Base-by-base conservation (phyloP, 2,888 invertebrate genomes). In the Synergus gifuensis region DNA sequence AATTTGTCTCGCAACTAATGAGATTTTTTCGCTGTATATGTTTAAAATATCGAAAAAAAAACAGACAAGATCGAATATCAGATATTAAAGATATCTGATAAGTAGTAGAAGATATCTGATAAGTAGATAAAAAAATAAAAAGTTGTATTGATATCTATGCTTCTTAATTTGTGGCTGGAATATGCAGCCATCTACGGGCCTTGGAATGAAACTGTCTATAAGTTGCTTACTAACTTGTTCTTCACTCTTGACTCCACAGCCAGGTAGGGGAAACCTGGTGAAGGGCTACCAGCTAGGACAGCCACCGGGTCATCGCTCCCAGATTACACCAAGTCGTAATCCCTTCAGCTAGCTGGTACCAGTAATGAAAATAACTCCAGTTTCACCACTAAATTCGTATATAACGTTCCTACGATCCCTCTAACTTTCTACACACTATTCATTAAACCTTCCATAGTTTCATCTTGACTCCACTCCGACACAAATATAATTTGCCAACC, bases 251-350 rank as follows among this genome's bases (percentile, higher is more conserved):
- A 60, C 54, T 42, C 42, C 22, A 8, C 12, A 67, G 67, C 14
- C 5, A 11, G 40, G 28, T 18, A 49, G 22, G 46, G 49, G 22
- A 54, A 28, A 69, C 28, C 49, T 69, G 77, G 73, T 67, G 69
- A 81, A 81, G 81, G 80, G 83, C 80, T 79, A 81, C 77, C 54
- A 54, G 54, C 54, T 60, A 81, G 81, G 81, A 81, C 81, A 80
- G 79, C 76, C 18, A 80, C 22, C 84, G 79, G 87, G 87, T 87
- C 87, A 87, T 86, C 85, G 87, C 85, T 84, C 87, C 85, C 85
- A 87, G 86, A 85, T 86, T 87, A 85, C 86, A 83, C 85, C 78
- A 82, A 85, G 84, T 83, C 84, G 79, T 85, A 85, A 86, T 86
- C 86, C 84, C 81, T 84, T 82, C 82, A 82, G 79, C 83, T 79